Percentiles rank a stretch among this genome's conserved stretches.
phyloP scores from a whole-genome alignment of 2,113 vertebrate genomes.

The Oreotrochilus melanogaster region DNA sequence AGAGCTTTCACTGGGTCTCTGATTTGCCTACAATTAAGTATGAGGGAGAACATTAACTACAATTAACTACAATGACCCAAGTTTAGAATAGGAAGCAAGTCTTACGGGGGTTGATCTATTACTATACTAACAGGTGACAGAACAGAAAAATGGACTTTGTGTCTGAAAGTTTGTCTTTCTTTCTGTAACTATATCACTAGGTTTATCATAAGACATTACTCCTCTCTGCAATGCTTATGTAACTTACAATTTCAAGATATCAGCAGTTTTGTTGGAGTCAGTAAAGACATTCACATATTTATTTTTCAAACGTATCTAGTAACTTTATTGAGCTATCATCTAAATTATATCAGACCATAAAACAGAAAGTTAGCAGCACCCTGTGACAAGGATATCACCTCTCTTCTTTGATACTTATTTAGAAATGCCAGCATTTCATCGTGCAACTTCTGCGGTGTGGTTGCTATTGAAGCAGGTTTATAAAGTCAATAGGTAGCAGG shows the following conservation, averaged over 20 bases:
- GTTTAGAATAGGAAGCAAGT: neutral
- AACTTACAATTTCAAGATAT: neutral
- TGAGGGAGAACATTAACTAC: neutral
- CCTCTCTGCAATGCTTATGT: neutral
- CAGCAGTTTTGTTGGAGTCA: neutral
- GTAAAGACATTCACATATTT: neutral
- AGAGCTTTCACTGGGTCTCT: neutral
- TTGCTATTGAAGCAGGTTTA: neutral
- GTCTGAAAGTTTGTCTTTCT: neutral
- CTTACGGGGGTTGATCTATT: neutral
- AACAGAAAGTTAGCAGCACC: neutral
- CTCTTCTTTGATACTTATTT: neutral
- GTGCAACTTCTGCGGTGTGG: rapidly evolving
- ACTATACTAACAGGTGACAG: neutral
- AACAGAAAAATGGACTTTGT: neutral
- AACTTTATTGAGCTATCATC: neutral
- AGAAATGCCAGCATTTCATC: neutral
- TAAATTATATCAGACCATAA: neutral
- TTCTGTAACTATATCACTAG: neutral
- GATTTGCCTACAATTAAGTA: neutral
- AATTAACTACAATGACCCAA: neutral
- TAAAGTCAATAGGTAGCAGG: neutral
- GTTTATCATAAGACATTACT: neutral
- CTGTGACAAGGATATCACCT: neutral
- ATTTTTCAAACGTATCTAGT: neutral